These are phyloP conservation scores for Sphyrna mokarran DNA, from an alignment of 2,113 vertebrate genomes.

Conservation along the genomic window DNA sequence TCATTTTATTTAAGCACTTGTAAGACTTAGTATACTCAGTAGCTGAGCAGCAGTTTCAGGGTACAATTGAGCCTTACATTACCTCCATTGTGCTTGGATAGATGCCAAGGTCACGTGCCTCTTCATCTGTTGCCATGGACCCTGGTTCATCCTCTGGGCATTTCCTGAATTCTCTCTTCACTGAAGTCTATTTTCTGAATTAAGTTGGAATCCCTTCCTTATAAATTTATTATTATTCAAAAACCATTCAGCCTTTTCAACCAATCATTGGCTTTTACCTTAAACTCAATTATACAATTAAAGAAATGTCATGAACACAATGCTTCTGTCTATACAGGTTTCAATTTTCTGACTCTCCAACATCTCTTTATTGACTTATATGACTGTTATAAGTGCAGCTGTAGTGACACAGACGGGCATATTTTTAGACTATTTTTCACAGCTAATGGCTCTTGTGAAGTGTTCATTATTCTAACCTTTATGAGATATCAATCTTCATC, in stretches of 20 bases:
- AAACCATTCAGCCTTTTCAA: not conserved
- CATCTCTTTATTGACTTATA: too few relatives aligned
- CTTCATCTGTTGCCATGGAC: not conserved
- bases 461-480: not conserved
- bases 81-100: not conserved
- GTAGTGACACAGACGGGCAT: not conserved
- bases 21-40: not conserved
- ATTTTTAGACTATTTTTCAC: not conserved
- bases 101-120: not conserved
- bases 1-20: not conserved
- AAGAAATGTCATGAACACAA: not conserved
- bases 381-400: too few relatives aligned
- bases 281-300: not conserved
- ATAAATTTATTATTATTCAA: not conserved
- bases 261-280: not conserved
- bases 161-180: not conserved
- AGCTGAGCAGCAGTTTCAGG: not conserved
- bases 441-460: not conserved
- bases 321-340: too few relatives aligned
- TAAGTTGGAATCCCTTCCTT: not conserved
- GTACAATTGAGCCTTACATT: not conserved
- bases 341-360: too few relatives aligned
- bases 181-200: not conserved
- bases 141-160: not conserved
- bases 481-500: not conserved